Evolutionary conservation across 2,888 invertebrate species (phyloP), one percentile per base, ranked within the genome.

Genomic region (Trilocha varians): DNA sequence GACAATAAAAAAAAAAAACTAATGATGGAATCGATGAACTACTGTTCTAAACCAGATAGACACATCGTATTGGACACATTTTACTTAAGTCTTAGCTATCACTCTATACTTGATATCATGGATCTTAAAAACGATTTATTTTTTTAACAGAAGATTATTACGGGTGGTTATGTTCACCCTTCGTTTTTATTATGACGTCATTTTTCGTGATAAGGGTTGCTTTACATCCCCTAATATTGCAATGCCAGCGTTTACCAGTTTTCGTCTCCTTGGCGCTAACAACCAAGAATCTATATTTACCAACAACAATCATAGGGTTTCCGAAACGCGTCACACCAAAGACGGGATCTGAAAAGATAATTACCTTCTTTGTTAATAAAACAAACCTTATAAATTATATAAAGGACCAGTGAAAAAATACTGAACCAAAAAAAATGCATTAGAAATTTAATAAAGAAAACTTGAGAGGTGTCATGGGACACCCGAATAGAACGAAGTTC

Each of bases 181-280:
- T 38, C 13, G 72, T 69, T 35, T 41, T 54, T 2, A 60, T 46
- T 16, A 73, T 73, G 2, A 73, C 44, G 38, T 73, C 65, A 1
- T 60, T 37, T 39, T 55, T 47, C 2, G 70, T 74, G 42, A 45
- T 54, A 14, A 74, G 41, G 1, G 52, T 46, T 2, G 73, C 73
- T 0, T 51, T 59, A 44, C 73, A 74, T 3, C 39, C 36, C 32
- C 33, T 61, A 9, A 5, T 13, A 37, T 56, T 59, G 42, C 73
- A 71, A 8, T 13, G 1, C 73, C 73, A 73, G 0, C 57, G 54
- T 32, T 41, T 41, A 9, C 44, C 41, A 3, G 13, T 14, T 4
- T 18, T 35, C 4, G 4, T 9, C 1, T 14, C 15, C 0, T n/a
- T 32, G 0, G 6, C 11, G 25, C 41, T 34, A 1, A 4, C 2